These are phyloP conservation scores for Peromyscus polionotus DNA, from an alignment of 2,113 vertebrate species.

Conservation along the genomic window DNA sequence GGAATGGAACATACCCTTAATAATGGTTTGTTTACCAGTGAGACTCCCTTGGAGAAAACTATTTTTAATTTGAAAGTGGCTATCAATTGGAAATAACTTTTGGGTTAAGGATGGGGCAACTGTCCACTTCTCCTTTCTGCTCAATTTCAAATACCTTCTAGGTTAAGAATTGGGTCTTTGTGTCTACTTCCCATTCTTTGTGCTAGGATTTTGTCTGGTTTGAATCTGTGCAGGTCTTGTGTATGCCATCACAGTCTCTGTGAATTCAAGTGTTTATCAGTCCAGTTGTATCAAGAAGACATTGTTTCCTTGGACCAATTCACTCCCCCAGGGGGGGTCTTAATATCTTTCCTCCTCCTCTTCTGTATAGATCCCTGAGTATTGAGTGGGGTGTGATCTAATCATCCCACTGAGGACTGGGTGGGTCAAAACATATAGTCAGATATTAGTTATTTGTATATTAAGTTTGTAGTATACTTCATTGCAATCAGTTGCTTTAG, in stretches of 20 bases:
- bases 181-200: not conserved
- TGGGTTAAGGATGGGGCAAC: not conserved
- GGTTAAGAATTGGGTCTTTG: not conserved
- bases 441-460: not conserved
- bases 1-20: not conserved
- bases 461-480: not conserved
- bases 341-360: not conserved
- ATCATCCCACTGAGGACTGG: not conserved
- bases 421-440: constrained; percentile 21
- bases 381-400: not conserved
- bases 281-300: not conserved
- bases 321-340: not conserved
- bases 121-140: not conserved
- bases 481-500: not conserved
- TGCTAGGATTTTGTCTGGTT: not conserved
- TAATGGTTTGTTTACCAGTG: not conserved
- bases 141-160: not conserved
- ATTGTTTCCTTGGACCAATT: not conserved
- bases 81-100: not conserved
- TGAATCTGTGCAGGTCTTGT: not conserved
- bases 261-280: not conserved
- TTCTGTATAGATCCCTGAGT: not conserved
- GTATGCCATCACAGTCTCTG: not conserved
- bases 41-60: not conserved
- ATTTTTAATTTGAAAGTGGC: not conserved